Evolutionary conservation across 1,140 invertebrate species (phyloP).

Genomic region (Pseudomyrmex cubaensis): DNA sequence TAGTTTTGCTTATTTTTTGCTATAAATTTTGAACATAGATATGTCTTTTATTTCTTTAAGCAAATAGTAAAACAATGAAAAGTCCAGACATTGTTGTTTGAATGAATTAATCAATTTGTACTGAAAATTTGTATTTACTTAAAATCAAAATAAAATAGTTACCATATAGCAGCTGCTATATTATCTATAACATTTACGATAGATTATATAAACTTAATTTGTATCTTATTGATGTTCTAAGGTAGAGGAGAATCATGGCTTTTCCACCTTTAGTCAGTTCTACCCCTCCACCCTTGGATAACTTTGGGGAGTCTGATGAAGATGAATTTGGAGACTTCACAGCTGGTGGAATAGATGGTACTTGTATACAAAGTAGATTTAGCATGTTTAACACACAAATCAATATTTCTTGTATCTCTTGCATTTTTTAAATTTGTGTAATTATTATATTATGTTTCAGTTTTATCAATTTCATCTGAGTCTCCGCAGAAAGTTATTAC

Average conservation of each 20-base stretch:
- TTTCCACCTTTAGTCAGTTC: conserved; percentile 88
- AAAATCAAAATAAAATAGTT: too few species aligned
- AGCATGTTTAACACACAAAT: background rate
- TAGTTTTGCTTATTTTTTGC: too few species aligned
- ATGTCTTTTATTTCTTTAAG: too few species aligned
- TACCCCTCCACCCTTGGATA: conserved; percentile 87
- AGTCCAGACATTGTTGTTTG: too few species aligned
- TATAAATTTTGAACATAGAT: too few species aligned
- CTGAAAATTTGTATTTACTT: too few species aligned
- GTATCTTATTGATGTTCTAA: background rate
- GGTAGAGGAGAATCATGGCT: conserved; percentile 75
- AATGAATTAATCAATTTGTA: too few species aligned
- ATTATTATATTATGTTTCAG: conserved; percentile 82
- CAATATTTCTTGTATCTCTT: background rate
- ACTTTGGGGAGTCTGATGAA: conserved; percentile 87
- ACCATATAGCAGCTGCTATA: too few species aligned
- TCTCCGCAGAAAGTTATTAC: conserved; percentile 81
- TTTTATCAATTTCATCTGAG: conserved; percentile 84
- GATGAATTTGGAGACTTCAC: conserved; percentile 88
- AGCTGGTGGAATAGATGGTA: conserved; percentile 84
- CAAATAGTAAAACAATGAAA: too few species aligned
- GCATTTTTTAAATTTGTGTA: conserved; percentile 10
- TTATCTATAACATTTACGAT: background rate
- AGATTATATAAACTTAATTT: background rate
- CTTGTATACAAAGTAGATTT: conserved; percentile 35